These are phyloP conservation scores for Phenganax stokvisi DNA, from an alignment of 92 coral and sea anemone species.

Conservation along the genomic window DNA sequence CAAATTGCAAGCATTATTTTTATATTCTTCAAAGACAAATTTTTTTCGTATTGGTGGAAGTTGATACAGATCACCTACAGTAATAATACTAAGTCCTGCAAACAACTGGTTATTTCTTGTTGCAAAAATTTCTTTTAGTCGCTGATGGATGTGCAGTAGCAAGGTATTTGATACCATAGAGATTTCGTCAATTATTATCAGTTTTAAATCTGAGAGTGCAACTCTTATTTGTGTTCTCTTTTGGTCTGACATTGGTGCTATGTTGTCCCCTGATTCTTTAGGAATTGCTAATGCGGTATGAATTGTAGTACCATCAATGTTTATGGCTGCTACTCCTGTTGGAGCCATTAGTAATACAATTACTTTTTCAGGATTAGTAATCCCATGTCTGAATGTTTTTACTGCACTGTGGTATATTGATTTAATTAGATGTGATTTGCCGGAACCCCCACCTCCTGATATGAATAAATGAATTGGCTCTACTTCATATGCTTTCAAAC, in stretches of 20 bases:
- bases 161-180: constrained; percentile 53
- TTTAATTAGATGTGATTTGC: constrained; percentile 52
- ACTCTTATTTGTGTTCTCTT: constrained; percentile 49
- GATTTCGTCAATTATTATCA: constrained; percentile 50
- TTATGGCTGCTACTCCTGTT: no score
- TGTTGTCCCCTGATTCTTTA: no score
- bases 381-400: constrained; percentile 56
- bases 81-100: constrained; percentile 54
- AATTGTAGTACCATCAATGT: no score
- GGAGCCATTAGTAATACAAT: constrained; percentile 40
- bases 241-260: constrained; percentile 55
- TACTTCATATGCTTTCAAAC: constrained; percentile 36
- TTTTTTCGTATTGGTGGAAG: constrained; percentile 51
- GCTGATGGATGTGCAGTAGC: constrained; percentile 59
- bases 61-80: constrained; percentile 54
- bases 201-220: constrained; percentile 45
- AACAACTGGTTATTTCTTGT: constrained; percentile 46
- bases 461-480: constrained; percentile 44
- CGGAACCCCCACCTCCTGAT: constrained; percentile 64
- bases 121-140: constrained; percentile 49
- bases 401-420: constrained; percentile 52
- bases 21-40: constrained; percentile 51
- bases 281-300: no score
- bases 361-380: constrained; percentile 54
- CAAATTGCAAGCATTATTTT: constrained; percentile 42